phyloP scores from a whole-genome alignment of 2,888 invertebrate genomes.

The Hesperia comma region DNA sequence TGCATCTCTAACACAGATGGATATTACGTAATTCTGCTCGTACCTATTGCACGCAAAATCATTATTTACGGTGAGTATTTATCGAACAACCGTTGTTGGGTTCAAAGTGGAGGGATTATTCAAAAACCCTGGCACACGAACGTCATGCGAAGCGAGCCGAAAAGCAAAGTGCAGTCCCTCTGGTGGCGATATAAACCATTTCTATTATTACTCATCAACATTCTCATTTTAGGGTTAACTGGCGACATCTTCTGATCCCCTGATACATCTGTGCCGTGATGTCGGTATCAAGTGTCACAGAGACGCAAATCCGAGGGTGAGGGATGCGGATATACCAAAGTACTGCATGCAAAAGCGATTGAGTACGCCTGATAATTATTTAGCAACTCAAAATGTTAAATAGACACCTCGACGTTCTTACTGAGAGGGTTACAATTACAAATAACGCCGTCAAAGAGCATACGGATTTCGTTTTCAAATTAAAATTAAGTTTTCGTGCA shows the following conservation, averaged over 20 bases:
- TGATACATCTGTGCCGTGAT: conserved; percentile 58
- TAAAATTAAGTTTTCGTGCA: no score
- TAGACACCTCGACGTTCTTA: conserved; percentile 12
- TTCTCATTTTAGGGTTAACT: conserved; percentile 72
- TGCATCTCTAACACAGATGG: no score
- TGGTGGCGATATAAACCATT: conserved; percentile 64
- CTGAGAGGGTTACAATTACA: conserved; percentile 2
- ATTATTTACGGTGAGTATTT: conserved; percentile 1
- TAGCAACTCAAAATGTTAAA: conserved; percentile 24
- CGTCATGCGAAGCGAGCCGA: conserved; percentile 31
- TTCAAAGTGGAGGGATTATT: conserved; percentile 18
- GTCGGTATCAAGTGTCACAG: conserved; percentile 74
- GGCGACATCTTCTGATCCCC: conserved; percentile 66
- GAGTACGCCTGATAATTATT: conserved; percentile 35
- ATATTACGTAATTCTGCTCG: background rate
- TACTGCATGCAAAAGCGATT: conserved; percentile 44
- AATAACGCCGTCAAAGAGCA: conserved; percentile 1
- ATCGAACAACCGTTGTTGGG: conserved; percentile 1
- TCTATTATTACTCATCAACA: conserved; percentile 71
- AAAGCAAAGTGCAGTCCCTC: conserved; percentile 44
- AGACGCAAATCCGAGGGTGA: conserved; percentile 60
- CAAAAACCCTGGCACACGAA: conserved; percentile 17
- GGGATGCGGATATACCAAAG: conserved; percentile 48
- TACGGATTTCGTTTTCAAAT: no score
- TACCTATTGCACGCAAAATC: background rate